phyloP scores from a whole-genome alignment of 2,113 vertebrate genomes.

The Rhinichthys klamathensis region DNA sequence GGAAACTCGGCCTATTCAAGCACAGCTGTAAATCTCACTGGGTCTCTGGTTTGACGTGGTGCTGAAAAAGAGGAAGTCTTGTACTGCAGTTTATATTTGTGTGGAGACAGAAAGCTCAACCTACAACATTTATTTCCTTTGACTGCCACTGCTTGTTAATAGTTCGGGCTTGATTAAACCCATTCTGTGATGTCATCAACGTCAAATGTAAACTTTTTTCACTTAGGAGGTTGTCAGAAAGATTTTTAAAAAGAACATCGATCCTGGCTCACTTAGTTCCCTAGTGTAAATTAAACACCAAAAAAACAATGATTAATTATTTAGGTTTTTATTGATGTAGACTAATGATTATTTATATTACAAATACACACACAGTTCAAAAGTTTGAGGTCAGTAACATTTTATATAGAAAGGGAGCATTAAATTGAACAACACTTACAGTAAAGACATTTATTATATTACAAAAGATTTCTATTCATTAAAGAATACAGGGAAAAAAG shows the following conservation, averaged over 20 bases:
- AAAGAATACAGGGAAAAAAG: no score
- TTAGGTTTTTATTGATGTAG: no score
- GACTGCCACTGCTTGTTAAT: neutral
- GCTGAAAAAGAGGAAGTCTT: constrained; percentile 15
- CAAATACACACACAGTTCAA: no score
- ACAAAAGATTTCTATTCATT: no score
- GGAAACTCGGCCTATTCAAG: neutral
- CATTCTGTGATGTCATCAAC: no score
- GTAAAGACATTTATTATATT: no score
- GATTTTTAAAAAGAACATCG: neutral
- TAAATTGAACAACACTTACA: no score
- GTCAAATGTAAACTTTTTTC: neutral
- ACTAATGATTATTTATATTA: no score
- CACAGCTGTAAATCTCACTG: neutral
- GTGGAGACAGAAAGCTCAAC: neutral
- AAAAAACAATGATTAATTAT: neutral
- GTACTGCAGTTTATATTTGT: neutral
- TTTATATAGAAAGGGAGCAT: no score
- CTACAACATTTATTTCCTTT: neutral
- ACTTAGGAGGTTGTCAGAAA: neutral
- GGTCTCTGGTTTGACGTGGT: constrained; percentile 25
- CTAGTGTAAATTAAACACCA: neutral
- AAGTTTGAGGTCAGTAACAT: no score
- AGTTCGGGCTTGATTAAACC: neutral
- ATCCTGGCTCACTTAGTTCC: neutral